phyloP scores from a whole-genome alignment of 1,140 invertebrate species.

The Nymphalis io region DNA sequence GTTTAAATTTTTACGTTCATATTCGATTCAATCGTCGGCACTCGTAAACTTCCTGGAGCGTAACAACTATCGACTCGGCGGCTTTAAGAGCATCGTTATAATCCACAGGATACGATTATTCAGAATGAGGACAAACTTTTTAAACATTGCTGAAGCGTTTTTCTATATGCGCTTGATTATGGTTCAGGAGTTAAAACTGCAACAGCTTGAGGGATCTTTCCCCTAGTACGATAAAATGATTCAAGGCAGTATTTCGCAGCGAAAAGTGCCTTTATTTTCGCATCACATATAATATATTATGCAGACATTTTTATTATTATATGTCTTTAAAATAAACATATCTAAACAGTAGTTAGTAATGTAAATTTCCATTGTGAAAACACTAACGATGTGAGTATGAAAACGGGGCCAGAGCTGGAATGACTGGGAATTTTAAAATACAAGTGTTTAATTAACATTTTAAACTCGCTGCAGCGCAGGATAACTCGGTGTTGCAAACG shows the following conservation, averaged over 20 bases:
- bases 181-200: neutral
- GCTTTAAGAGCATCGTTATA: slow-evolving; percentile 23
- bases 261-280: too few species aligned
- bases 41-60: slow-evolving; percentile 21
- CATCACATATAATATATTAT: too few species aligned
- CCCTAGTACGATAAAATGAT: too few species aligned
- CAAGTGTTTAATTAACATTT: slow-evolving; percentile 39
- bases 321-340: neutral
- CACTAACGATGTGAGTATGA: neutral
- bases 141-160: slow-evolving; percentile 18
- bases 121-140: slow-evolving; percentile 31
- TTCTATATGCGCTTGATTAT: slow-evolving; percentile 17
- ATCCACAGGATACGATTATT: slow-evolving; percentile 17
- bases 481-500: slow-evolving; percentile 22
- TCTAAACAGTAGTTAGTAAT: slow-evolving; percentile 15
- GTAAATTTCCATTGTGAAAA: slow-evolving; percentile 4
- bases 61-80: slow-evolving; percentile 11
- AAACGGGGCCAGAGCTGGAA: slow-evolving; percentile 19
- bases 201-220: neutral
- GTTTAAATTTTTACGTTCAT: slow-evolving; percentile 21
- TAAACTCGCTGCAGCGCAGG: slow-evolving; percentile 18
- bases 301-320: too few species aligned
- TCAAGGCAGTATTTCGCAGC: too few species aligned
- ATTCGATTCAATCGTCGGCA: slow-evolving; percentile 20
- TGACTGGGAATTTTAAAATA: slow-evolving; percentile 13